A percentile compares a stretch with the other conserved stretches of the same genome.
Evolutionary conservation across 2,797 vertebrate species (phyloP).

Genomic region (Ceryle rudis): DNA sequence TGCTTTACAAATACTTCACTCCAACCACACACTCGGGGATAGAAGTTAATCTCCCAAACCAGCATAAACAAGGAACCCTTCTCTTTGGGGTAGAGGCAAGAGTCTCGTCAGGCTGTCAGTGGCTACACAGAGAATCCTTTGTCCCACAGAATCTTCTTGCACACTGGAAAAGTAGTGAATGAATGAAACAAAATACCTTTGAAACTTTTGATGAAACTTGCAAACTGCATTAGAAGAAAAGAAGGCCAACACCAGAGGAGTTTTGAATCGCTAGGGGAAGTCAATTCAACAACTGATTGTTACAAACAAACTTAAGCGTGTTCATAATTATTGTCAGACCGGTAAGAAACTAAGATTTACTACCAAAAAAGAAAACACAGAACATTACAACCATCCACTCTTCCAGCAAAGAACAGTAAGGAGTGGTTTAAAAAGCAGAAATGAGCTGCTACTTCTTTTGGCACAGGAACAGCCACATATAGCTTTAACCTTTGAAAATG

Average conservation of each 20-base stretch:
- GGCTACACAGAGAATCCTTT: not conserved
- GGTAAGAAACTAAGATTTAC: not conserved
- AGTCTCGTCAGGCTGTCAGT: not conserved
- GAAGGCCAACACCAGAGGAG: not conserved
- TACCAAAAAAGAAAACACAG: not conserved
- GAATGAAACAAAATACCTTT: not conserved
- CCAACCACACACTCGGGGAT: not conserved
- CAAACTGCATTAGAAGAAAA: slow-evolving; percentile 5
- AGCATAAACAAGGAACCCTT: not conserved
- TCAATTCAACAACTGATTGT: not conserved
- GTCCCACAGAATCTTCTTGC: not conserved
- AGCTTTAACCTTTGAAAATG: not conserved
- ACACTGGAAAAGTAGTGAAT: not conserved
- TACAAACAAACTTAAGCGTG: not conserved
- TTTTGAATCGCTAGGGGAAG: not conserved
- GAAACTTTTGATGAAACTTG: not conserved
- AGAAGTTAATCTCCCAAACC: not conserved
- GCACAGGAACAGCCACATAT: not conserved
- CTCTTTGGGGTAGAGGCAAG: not conserved
- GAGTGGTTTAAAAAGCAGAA: not conserved
- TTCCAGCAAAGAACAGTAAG: not conserved
- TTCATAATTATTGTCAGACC: not conserved
- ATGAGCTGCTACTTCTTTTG: not conserved
- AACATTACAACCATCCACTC: not conserved
- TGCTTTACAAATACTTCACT: not conserved